Evolutionary conservation across 2,888 invertebrate genomes (phyloP).

Genomic region (Lysandra coridon): DNA sequence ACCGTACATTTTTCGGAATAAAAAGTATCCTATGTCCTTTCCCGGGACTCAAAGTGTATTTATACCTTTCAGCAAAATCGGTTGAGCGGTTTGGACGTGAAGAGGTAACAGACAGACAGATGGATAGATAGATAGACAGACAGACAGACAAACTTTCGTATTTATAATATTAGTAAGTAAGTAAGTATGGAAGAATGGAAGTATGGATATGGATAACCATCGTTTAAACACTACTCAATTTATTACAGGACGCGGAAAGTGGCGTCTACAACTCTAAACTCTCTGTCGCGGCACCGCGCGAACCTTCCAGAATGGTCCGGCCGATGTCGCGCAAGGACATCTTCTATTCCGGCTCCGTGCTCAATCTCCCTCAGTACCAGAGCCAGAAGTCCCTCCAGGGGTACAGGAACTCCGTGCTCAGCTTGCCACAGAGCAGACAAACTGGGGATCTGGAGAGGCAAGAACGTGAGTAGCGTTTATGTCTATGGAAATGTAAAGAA

Average conservation of each 20-base stretch:
- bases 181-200: no score
- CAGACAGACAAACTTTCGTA: no score
- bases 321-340: slow-evolving; percentile 97
- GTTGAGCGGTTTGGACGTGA: no score
- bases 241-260: slow-evolving; percentile 81
- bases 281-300: slow-evolving; percentile 73
- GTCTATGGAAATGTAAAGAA: neutral
- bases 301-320: slow-evolving; percentile 85
- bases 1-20: no score
- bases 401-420: slow-evolving; percentile 94
- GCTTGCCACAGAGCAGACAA: slow-evolving; percentile 87
- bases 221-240: no score
- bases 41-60: no score
- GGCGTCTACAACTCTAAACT: slow-evolving; percentile 85
- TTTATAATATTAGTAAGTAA: no score
- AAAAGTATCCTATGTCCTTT: no score
- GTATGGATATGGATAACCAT: no score
- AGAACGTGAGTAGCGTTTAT: slow-evolving; percentile 79
- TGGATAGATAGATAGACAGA: no score
- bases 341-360: slow-evolving; percentile 97
- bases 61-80: no score
- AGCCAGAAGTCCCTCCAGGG: slow-evolving; percentile 94
- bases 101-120: no score
- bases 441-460: slow-evolving; percentile 84
- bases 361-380: slow-evolving; percentile 95